Conservation (phyloP, 2,888 invertebrate genomes). For the Acanthopleura granulata region DNA sequence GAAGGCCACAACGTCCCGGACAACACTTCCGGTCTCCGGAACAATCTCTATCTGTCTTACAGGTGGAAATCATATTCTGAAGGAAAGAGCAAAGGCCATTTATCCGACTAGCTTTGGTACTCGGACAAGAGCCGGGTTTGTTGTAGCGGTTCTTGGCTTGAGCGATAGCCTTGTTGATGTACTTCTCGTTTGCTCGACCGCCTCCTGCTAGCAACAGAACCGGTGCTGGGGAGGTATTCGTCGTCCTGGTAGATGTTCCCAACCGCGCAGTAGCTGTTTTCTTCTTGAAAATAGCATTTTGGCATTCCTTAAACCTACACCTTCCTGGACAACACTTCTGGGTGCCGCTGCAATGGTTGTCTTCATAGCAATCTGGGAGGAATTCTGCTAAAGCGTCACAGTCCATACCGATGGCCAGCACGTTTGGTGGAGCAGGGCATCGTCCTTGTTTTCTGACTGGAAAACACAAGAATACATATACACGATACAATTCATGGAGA, state of each 20-base stretch:
- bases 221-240: neutral
- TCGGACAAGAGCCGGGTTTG: neutral
- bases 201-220: neutral
- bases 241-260: neutral
- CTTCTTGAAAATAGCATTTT: neutral
- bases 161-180: neutral
- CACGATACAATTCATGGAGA: too few relatives aligned
- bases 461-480: too few relatives aligned
- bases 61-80: neutral
- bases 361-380: neutral
- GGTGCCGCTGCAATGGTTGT: constrained; percentile 4
- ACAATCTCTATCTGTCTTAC: neutral
- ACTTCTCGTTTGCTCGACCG: neutral
- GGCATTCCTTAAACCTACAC: neutral
- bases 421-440: neutral
- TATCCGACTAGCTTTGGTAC: neutral
- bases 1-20: neutral
- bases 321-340: neutral
- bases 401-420: neutral
- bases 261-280: neutral
- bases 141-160: neutral
- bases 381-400: neutral
- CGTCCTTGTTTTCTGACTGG: neutral
- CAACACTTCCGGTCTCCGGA: neutral
- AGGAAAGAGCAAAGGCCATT: neutral